phyloP scores from a whole-genome alignment of 2,797 vertebrate genomes.

The Xenentodon cancila region DNA sequence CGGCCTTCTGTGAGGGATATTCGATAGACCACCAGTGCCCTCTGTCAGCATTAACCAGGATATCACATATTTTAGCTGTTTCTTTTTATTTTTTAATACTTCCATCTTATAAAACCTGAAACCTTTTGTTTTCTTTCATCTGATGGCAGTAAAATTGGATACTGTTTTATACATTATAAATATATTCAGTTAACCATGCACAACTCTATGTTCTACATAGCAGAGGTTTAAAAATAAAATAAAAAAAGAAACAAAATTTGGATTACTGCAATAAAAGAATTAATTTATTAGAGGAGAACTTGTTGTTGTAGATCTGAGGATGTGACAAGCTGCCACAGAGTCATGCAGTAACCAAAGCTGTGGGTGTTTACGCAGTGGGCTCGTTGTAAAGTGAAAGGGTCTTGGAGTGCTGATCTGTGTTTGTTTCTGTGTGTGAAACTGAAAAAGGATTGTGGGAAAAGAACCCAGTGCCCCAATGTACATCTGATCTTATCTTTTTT shows the following conservation, averaged over 20 bases:
- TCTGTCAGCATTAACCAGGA: conserved; percentile 68
- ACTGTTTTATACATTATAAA: neutral
- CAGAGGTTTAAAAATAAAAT: no score
- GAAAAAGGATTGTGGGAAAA: conserved; percentile 50
- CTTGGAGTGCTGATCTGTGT: conserved; percentile 18
- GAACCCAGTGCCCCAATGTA: conserved; percentile 5
- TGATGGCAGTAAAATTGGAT: neutral
- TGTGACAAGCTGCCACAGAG: conserved; percentile 31
- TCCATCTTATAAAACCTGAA: neutral
- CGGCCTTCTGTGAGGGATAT: conserved; percentile 9
- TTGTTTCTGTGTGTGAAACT: conserved; percentile 56
- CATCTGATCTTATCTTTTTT: conserved; percentile 25
- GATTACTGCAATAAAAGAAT: no score
- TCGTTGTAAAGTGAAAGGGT: conserved; percentile 42
- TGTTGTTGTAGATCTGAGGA: conserved; percentile 24
- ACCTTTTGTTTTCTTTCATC: neutral
- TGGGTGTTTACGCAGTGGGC: conserved; percentile 34
- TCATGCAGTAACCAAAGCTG: conserved; percentile 17
- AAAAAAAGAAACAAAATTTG: no score
- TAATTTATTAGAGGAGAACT: neutral
- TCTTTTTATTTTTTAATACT: neutral
- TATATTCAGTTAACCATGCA: neutral
- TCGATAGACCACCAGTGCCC: conserved; percentile 78
- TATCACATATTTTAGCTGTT: conserved; percentile 13
- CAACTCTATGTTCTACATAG: neutral